Base-by-base conservation (phyloP, 2,797 vertebrate species). In the Phaenicophaeus curvirostris region DNA sequence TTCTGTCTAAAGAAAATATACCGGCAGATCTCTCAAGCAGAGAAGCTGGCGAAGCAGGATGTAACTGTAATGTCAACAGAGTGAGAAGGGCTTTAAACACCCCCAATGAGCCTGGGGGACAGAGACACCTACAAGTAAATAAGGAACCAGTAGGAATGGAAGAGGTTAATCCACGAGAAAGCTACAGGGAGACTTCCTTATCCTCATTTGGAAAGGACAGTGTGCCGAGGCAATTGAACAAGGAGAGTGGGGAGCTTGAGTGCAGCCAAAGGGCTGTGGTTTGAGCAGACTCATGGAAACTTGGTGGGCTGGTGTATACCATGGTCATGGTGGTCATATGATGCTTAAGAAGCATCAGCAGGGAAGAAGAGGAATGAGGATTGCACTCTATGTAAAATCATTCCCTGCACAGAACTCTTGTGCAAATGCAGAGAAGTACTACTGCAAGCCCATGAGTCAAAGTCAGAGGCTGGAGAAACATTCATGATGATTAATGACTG, bases 201-300 rank as follows among this genome's bases (percentile, higher is more conserved):
- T 7, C 21, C 46, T 17, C 0, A 0, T 23, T 17, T 7, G 46
- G 33, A 54, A 59, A 59, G 33, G 33, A 30, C 16, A 31, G 25
- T 1, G n/a, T 37, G 33, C 25, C 19, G 33, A 37, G 42, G 61
- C 53, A 67, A 50, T 39, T 1, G 37, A 75, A 17, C 24, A 23
- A 0, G 3, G 19, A n/a, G 11, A 31, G 30, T 3, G 5, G 30
- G 46, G 33, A 81, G 53, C 61, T 79, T 25, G 9, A 0, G 3
- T 5, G 27, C 41, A 28, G 50, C 21, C 82, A 58, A 20, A 50
- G 46, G 9, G 50, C 41, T 78, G 50, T 28, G 54, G 55, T 33
- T 82, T 28, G 55, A 54, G 59, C 24, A 62, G 37, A 48, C 53
- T 35, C 2, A 0, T 2, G 65, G 61, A 35, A 71, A n/a, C 33